Conservation (phyloP, 2,888 invertebrate species). For the Scaeva pyrastri region DNA sequence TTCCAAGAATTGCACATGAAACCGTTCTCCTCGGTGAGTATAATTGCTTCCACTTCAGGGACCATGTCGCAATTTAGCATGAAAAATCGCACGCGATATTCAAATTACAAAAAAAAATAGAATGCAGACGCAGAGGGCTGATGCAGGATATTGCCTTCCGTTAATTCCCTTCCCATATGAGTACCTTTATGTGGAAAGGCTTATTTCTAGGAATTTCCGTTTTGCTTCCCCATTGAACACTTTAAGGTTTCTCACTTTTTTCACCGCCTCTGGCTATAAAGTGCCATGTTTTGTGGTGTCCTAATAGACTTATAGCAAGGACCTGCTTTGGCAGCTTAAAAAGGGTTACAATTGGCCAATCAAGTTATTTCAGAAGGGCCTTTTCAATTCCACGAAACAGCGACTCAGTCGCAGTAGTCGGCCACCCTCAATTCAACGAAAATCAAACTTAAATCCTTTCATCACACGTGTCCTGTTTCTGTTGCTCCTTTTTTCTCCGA, state of each 20-base stretch:
- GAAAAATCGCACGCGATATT: conserved; percentile 72
- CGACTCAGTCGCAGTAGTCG: background rate
- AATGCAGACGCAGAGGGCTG: conserved; percentile 12
- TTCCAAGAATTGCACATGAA: conserved; percentile 64
- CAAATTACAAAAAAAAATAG: conserved; percentile 59
- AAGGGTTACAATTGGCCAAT: conserved; percentile 21
- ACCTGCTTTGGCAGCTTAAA: conserved; percentile 13
- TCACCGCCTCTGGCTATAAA: conserved; percentile 36
- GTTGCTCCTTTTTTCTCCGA: conserved; percentile 3
- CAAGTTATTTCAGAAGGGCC: background rate
- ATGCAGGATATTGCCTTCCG: background rate
- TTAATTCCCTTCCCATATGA: background rate
- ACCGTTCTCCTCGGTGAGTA: conserved; percentile 30
- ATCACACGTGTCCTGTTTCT: conserved; percentile 15
- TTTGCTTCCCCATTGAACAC: conserved; percentile 51
- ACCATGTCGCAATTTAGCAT: conserved; percentile 69
- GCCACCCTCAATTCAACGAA: conserved; percentile 34
- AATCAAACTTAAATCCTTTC: conserved; percentile 55
- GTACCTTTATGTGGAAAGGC: background rate
- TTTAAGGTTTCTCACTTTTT: conserved; percentile 66
- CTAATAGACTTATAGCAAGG: conserved; percentile 19
- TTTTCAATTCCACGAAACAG: background rate
- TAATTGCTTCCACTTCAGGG: conserved; percentile 70
- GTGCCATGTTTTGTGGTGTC: conserved; percentile 53
- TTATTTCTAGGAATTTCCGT: conserved; percentile 63